phyloP scores from a whole-genome alignment of 1,140 invertebrate genomes.

The Tetramorium alpestre region DNA sequence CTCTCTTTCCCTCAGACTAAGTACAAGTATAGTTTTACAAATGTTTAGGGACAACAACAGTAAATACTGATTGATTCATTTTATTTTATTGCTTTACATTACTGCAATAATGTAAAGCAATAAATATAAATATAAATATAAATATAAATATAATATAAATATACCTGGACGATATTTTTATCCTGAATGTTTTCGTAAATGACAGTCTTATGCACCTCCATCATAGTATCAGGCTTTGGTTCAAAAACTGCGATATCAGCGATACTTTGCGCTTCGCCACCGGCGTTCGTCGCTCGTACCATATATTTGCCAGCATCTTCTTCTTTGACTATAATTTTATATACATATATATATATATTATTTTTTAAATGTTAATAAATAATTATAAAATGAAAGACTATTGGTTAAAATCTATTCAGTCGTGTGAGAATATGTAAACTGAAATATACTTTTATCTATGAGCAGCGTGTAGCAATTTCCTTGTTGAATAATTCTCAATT shows the following conservation, averaged over 20 bases:
- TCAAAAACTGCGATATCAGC: conserved; percentile 92
- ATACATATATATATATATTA: background rate
- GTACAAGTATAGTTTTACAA: conserved; percentile 60
- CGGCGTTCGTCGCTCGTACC: conserved; percentile 90
- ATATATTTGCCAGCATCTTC: conserved; percentile 90
- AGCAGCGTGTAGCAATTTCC: conserved; percentile 89
- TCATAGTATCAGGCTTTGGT: conserved; percentile 89
- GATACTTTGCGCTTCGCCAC: conserved; percentile 91
- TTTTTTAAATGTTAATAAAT: background rate
- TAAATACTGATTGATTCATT: background rate
- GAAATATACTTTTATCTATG: conserved; percentile 89
- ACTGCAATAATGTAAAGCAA: background rate
- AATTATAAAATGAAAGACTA: background rate
- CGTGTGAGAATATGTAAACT: background rate
- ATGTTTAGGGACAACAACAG: conserved; percentile 19
- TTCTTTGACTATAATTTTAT: conserved; percentile 84
- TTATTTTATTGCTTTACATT: background rate
- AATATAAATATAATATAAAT: no score
- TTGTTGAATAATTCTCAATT: conserved; percentile 87
- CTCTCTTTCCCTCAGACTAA: conserved; percentile 80
- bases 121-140: no score
- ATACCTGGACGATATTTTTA: conserved; percentile 81
- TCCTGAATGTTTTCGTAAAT: conserved; percentile 87
- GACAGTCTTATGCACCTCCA: conserved; percentile 89
- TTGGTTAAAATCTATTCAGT: background rate